phyloP scores from a whole-genome alignment of 1,140 invertebrate species.

The Pantala flavescens region DNA sequence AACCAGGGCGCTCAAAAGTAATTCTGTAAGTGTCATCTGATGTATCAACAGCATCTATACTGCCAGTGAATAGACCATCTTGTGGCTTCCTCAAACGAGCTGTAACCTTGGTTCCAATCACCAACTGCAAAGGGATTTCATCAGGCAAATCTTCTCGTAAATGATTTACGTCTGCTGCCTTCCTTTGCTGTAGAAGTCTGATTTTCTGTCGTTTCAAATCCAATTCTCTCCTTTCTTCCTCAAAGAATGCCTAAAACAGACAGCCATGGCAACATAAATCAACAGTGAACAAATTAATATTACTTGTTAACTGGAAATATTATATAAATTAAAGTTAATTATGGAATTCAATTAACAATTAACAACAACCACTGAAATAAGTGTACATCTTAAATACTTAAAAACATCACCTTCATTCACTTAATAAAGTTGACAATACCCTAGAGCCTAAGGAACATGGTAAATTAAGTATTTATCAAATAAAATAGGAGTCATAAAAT shows the following conservation, averaged over 20 bases:
- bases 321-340: too few relatives aligned
- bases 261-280: neutral
- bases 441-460: too few relatives aligned
- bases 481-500: too few relatives aligned
- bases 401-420: too few relatives aligned
- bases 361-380: too few relatives aligned
- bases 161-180: slow-evolving; percentile 63
- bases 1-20: slow-evolving; percentile 84
- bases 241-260: slow-evolving; percentile 72
- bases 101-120: slow-evolving; percentile 93
- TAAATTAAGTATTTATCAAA: too few relatives aligned
- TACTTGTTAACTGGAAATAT: too few relatives aligned
- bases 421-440: too few relatives aligned
- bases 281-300: neutral
- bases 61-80: slow-evolving; percentile 93
- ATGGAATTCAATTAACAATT: too few relatives aligned
- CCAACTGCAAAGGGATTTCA: slow-evolving; percentile 90
- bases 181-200: slow-evolving; percentile 85
- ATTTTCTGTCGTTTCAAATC: slow-evolving; percentile 87
- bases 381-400: too few relatives aligned
- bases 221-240: slow-evolving; percentile 83
- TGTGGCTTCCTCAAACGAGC: slow-evolving; percentile 83
- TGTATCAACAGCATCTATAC: slow-evolving; percentile 94
- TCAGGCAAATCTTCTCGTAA: slow-evolving; percentile 84
- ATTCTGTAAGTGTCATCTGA: slow-evolving; percentile 95